Evolutionary conservation across 1,140 invertebrate genomes (phyloP).

Genomic region (Drosophila pseudoananassae): DNA sequence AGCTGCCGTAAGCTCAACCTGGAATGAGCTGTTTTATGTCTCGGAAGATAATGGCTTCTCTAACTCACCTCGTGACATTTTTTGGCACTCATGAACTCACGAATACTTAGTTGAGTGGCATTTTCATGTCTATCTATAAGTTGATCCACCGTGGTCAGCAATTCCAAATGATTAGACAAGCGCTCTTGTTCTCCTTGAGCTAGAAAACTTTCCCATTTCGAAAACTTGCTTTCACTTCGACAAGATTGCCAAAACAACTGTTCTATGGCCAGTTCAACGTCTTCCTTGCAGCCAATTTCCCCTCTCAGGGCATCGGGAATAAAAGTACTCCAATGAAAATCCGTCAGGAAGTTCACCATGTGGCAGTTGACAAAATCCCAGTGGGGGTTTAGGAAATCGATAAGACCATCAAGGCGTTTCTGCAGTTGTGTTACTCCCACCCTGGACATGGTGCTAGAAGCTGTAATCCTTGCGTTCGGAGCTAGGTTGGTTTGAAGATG

Average conservation of each 20-base stretch:
- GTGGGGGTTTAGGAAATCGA: constrained; percentile 86
- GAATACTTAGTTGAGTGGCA: constrained; percentile 79
- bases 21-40: neutral
- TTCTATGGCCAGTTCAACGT: constrained; percentile 55
- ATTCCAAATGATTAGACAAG: constrained; percentile 81
- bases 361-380: constrained; percentile 90
- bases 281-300: constrained; percentile 82
- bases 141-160: constrained; percentile 79
- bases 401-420: constrained; percentile 85
- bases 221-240: constrained; percentile 17
- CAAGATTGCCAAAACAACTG: constrained; percentile 61
- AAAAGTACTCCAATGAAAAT: constrained; percentile 88
- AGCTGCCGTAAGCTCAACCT: constrained; percentile 85
- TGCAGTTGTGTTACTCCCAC: constrained; percentile 54
- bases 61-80: constrained; percentile 92
- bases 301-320: constrained; percentile 86
- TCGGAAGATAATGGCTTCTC: neutral
- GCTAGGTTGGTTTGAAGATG: neutral
- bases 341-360: constrained; percentile 91
- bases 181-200: constrained; percentile 17
- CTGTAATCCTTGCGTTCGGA: constrained; percentile 64
- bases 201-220: constrained; percentile 69
- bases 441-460: constrained; percentile 56
- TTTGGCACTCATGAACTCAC: constrained; percentile 91
- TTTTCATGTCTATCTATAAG: constrained; percentile 59